phyloP scores from a whole-genome alignment of 2,113 vertebrate species.

The Oenanthe melanoleuca region DNA sequence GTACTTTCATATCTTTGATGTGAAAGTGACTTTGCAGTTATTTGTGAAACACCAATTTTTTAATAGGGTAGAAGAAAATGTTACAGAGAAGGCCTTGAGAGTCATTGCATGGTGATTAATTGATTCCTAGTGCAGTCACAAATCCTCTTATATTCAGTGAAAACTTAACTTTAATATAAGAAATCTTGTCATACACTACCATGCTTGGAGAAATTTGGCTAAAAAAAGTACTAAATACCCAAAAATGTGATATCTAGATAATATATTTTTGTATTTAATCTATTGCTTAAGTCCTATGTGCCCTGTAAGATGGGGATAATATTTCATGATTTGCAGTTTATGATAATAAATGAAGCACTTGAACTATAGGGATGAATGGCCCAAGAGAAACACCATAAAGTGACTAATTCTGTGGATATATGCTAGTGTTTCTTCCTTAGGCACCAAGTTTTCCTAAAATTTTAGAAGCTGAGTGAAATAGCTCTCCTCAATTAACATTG shows the following conservation, averaged over 20 bases:
- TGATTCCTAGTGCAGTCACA: not conserved
- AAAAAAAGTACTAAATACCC: not conserved
- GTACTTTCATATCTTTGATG: not conserved
- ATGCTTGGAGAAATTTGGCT: not conserved
- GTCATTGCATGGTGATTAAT: fast-evolving
- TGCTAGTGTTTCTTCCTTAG: not conserved
- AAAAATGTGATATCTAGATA: not conserved
- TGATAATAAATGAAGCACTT: not conserved
- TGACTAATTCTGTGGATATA: not conserved
- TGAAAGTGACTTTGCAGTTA: not conserved
- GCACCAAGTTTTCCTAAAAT: not conserved
- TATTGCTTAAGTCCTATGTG: not conserved
- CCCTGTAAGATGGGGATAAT: not conserved
- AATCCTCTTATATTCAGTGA: not conserved
- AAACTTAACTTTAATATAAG: not conserved
- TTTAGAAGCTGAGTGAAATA: not conserved
- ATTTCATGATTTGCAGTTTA: not conserved
- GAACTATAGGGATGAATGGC: not conserved
- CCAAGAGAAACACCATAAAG: not conserved
- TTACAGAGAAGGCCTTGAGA: not conserved
- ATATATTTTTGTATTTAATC: not conserved
- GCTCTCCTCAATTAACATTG: not conserved
- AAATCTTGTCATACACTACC: not conserved
- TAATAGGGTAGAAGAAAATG: not conserved
- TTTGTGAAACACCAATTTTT: not conserved